Evolutionary conservation across 2,888 invertebrate species (phyloP).

Genomic region (Anthophora plumipes): DNA sequence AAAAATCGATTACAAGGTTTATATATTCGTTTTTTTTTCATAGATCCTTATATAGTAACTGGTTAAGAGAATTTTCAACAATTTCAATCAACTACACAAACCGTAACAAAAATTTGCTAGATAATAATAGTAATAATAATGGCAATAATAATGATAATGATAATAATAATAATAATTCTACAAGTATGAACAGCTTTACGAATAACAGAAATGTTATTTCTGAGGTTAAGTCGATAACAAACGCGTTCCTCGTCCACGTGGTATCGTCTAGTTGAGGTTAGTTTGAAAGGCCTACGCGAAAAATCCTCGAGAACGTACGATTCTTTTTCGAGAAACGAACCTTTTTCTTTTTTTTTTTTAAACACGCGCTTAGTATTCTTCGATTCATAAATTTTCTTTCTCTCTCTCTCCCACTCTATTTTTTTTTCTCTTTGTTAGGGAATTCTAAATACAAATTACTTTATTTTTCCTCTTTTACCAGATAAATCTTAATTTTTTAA

Average conservation of each 20-base stretch:
- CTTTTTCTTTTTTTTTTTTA: background rate
- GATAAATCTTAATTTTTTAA: conserved; percentile 40
- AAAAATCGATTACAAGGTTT: background rate
- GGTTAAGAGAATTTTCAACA: background rate
- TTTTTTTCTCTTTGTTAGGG: background rate
- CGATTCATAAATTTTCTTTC: conserved; percentile 13
- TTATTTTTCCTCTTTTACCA: conserved; percentile 15
- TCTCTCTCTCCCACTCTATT: background rate
- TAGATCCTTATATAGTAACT: background rate
- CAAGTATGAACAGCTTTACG: background rate
- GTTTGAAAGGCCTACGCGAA: conserved; percentile 29
- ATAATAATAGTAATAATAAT: too few species aligned
- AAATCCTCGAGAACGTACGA: conserved; percentile 24
- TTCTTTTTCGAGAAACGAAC: conserved; percentile 4
- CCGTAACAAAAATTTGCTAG: conserved; percentile 7
- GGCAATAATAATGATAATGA: too few species aligned
- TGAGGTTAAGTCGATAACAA: background rate
- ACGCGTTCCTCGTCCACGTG: conserved; percentile 21
- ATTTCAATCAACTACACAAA: conserved; percentile 15
- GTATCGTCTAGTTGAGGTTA: conserved; percentile 6
- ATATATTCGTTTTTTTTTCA: background rate
- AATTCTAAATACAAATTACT: conserved; percentile 16
- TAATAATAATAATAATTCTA: background rate
- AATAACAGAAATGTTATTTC: conserved; percentile 1
- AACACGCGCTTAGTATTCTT: conserved; percentile 6